These are phyloP conservation scores for Leucosticte australis DNA, from an alignment of 2,113 vertebrate species.

Conservation along the genomic window DNA sequence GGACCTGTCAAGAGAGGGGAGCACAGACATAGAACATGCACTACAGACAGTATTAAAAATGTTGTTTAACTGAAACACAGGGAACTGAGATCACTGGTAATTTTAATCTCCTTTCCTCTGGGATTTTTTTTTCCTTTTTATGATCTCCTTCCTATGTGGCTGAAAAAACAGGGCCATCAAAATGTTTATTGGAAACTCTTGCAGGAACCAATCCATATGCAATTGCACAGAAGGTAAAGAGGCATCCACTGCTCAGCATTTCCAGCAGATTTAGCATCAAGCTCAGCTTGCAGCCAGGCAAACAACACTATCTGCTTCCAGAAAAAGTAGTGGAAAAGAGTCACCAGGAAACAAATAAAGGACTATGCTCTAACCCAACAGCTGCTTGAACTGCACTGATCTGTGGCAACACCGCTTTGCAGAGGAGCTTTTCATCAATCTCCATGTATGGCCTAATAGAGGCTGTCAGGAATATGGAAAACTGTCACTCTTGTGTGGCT, in stretches of 20 bases:
- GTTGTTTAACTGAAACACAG: slow-evolving; percentile 21
- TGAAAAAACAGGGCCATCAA: neutral
- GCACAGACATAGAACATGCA: slow-evolving; percentile 17
- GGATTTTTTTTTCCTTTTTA: neutral
- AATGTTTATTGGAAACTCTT: neutral
- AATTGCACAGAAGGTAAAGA: neutral
- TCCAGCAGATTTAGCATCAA: slow-evolving; percentile 20
- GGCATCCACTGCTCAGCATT: neutral
- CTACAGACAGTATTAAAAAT: slow-evolving; percentile 35
- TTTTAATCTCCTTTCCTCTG: neutral
- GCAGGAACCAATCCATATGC: neutral
- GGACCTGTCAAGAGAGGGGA: slow-evolving; percentile 50
- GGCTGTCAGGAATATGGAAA: neutral
- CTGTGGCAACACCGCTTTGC: neutral
- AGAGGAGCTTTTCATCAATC: neutral
- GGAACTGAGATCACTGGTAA: slow-evolving; percentile 21
- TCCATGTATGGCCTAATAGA: neutral
- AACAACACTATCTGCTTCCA: slow-evolving; percentile 7
- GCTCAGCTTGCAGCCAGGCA: neutral
- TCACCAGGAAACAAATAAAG: neutral
- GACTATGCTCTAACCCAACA: neutral
- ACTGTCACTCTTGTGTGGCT: neutral
- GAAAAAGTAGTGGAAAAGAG: neutral
- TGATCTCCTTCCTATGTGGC: neutral
- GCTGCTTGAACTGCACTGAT: slow-evolving; percentile 12